Conservation (phyloP, 1,140 invertebrate species). For the Trachelipus rathkii region DNA sequence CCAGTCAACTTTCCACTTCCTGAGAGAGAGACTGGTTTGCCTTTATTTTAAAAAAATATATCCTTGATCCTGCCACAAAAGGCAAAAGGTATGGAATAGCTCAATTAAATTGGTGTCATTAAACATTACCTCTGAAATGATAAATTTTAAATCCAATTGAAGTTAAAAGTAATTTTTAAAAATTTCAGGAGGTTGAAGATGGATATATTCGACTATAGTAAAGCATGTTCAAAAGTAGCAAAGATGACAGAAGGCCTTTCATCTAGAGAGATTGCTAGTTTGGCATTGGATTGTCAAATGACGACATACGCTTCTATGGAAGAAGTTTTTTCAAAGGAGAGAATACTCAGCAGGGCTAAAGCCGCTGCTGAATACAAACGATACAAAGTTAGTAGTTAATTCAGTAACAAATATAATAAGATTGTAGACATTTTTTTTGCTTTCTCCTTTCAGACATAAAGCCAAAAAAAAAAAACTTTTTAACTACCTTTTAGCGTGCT, state of each 20-base stretch:
- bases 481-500: no score
- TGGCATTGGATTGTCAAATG: constrained; percentile 93
- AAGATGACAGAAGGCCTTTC: constrained; percentile 82
- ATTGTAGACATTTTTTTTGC: no score
- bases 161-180: neutral
- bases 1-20: constrained; percentile 94
- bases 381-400: constrained; percentile 65
- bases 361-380: constrained; percentile 79
- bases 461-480: no score
- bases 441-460: no score
- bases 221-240: constrained; percentile 82
- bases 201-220: constrained; percentile 88
- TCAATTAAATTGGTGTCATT: no score
- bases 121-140: no score
- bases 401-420: neutral
- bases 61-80: constrained; percentile 79
- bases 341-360: constrained; percentile 79
- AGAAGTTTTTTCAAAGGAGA: constrained; percentile 82
- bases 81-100: constrained; percentile 59
- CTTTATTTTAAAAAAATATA: constrained; percentile 96
- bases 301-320: constrained; percentile 93
- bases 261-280: constrained; percentile 92
- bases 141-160: constrained; percentile 21
- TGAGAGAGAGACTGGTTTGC: constrained; percentile 90
- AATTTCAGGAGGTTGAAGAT: constrained; percentile 72